phyloP scores from a whole-genome alignment of 2,888 invertebrate species.

The Standfussiana lucernea region DNA sequence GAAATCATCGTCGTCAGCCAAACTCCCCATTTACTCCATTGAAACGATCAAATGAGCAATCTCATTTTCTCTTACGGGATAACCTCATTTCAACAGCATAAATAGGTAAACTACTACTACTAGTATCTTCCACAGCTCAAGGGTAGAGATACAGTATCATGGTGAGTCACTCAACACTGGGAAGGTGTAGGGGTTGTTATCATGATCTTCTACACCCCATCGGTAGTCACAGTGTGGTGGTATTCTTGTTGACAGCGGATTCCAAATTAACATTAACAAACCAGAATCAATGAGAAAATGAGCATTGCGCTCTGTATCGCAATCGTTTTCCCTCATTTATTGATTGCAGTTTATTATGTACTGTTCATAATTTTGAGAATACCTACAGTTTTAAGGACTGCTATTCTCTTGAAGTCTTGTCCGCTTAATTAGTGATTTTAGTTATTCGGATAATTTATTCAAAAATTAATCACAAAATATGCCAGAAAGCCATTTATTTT shows the following conservation, averaged over 20 bases:
- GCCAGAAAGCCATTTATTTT: background rate
- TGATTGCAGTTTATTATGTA: background rate
- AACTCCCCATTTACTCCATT: conserved; percentile 36
- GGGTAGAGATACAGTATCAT: background rate
- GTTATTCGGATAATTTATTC: background rate
- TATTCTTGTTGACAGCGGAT: background rate
- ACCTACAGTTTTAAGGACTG: background rate
- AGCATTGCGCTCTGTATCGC: too few species aligned
- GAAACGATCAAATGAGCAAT: conserved; percentile 24
- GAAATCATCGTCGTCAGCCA: conserved; percentile 37
- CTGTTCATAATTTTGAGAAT: background rate
- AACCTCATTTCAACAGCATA: background rate
- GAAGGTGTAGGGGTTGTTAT: background rate
- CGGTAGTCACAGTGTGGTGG: too few species aligned
- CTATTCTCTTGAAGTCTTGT: background rate
- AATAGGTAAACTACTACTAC: background rate
- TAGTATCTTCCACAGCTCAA: background rate
- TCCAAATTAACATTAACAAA: background rate
- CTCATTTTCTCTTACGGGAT: conserved; percentile 26
- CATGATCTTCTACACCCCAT: background rate
- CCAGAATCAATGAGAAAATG: background rate
- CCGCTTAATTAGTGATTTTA: background rate
- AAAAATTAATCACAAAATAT: background rate
- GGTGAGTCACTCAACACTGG: background rate
- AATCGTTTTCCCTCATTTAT: background rate